A percentile compares a stretch with the other conserved stretches of the same genome.
Conservation (phyloP, 1,140 invertebrate genomes). For the Brachionus rubens region DNA sequence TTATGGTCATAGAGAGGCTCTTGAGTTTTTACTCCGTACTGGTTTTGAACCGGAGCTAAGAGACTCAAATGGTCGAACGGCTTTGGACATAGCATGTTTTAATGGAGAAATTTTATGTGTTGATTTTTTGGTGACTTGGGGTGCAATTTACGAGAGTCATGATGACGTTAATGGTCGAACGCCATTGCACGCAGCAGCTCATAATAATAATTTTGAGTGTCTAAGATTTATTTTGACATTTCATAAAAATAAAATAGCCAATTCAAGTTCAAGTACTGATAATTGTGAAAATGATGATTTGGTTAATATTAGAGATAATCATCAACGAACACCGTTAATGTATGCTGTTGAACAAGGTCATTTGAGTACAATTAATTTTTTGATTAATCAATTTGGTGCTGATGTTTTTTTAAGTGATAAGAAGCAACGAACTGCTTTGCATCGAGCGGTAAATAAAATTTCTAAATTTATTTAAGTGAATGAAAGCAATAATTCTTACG, state of each 20-base stretch:
- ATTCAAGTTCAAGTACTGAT: constrained; percentile 11
- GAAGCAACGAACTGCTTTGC: constrained; percentile 24
- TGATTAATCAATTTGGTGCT: not conserved
- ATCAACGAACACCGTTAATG: constrained; percentile 36
- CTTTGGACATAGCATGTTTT: constrained; percentile 32
- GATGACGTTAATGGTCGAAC: constrained; percentile 3
- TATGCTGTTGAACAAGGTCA: constrained; percentile 32
- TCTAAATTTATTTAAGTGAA: not conserved
- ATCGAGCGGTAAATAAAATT: constrained; percentile 22
- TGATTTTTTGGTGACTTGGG: constrained; percentile 32
- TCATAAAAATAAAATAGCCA: constrained; percentile 16
- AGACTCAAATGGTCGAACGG: constrained; percentile 6
- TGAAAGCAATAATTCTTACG: too few relatives aligned
- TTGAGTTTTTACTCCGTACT: constrained; percentile 19
- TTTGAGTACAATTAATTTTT: constrained; percentile 9
- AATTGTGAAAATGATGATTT: not conserved
- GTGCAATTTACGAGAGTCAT: constrained; percentile 16
- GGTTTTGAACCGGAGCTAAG: not conserved
- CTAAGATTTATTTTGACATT: constrained; percentile 9
- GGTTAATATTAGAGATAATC: constrained; percentile 10
- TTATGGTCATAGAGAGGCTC: constrained; percentile 14
- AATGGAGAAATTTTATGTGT: constrained; percentile 31
- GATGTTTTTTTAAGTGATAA: constrained; percentile 9
- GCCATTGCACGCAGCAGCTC: constrained; percentile 16
- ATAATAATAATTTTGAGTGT: constrained; percentile 16